phyloP scores from a whole-genome alignment of 1,140 invertebrate species.

The Druon quercuslanigerum region DNA sequence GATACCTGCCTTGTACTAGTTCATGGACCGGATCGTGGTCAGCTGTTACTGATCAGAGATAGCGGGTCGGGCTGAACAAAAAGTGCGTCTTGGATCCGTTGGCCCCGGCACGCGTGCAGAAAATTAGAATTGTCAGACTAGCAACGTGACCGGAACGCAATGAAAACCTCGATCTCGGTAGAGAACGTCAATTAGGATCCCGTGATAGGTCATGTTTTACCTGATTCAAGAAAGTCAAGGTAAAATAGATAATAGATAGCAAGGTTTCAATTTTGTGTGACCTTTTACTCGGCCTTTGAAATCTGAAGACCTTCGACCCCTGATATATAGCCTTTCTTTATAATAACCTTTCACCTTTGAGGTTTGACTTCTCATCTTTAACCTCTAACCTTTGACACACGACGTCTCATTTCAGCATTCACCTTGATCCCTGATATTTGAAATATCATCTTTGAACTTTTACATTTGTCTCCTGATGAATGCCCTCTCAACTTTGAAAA shows the following conservation, averaged over 20 bases:
- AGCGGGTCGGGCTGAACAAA: neutral
- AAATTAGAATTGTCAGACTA: neutral
- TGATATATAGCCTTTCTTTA: no score
- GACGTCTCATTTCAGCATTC: no score
- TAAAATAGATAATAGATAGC: neutral
- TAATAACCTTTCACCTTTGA: no score
- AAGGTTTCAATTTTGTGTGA: neutral
- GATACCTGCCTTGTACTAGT: conserved; percentile 6
- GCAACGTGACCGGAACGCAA: neutral
- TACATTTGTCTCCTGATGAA: no score
- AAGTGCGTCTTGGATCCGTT: neutral
- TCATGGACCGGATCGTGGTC: conserved; percentile 18
- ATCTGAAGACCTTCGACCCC: no score
- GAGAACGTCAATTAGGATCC: neutral
- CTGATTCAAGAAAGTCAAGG: neutral
- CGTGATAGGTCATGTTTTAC: neutral
- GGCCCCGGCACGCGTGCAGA: neutral
- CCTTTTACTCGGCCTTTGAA: no score
- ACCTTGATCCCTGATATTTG: no score
- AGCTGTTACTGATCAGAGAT: neutral
- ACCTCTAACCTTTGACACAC: no score
- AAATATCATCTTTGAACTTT: no score
- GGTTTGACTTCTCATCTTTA: no score
- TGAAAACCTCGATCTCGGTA: neutral
- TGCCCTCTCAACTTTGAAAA: no score